Base-by-base conservation (phyloP, 1,140 invertebrate genomes). In the Hetaerina americana region DNA sequence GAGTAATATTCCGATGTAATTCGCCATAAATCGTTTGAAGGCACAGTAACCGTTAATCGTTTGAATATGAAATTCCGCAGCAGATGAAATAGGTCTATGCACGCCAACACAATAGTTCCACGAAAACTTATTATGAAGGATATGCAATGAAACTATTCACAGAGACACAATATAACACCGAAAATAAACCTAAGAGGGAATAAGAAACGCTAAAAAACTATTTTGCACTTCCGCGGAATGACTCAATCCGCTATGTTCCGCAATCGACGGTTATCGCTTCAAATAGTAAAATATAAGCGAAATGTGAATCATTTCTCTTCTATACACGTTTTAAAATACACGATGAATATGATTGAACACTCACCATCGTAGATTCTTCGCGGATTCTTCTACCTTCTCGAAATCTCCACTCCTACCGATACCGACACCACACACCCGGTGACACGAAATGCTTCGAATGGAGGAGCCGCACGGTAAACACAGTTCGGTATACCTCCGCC, bases 401-500 rank as follows among this genome's bases (percentile, higher is more conserved):
- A 75, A 75, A 75, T 74, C 72, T 70, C 74, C 75, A 73, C 74
- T 74, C 73, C 71, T 75, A 76, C 75, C 76, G 76, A 71, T 75
- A 76, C 76, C 74, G 74, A 75, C 74, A 77, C 75, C 75, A 75
- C 75, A 75, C 74, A 76, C 76, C 74, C 73, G 74, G 66, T 71
- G 74, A 75, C 73, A 73, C 73, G 73, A 73, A 77, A 75, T 77
- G 75, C 76, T 75, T 75, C 72, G 76, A 77, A 74, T 76, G 73
- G 75, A 75, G 74, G 74, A 72, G 73, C 66, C 70, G 27, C 76
- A 74, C 75, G 74, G 66, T 66, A 71, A 72, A 72, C 71, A 57
- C 29, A 70, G 73, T 75, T 57, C 40, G 40, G 77, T 77, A 77
- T 77, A 73, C 74, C 73, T 77, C 76, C 77, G 77, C 77, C 40